phyloP scores from a whole-genome alignment of 2,888 invertebrate genomes.

The Sinelater perroti region DNA sequence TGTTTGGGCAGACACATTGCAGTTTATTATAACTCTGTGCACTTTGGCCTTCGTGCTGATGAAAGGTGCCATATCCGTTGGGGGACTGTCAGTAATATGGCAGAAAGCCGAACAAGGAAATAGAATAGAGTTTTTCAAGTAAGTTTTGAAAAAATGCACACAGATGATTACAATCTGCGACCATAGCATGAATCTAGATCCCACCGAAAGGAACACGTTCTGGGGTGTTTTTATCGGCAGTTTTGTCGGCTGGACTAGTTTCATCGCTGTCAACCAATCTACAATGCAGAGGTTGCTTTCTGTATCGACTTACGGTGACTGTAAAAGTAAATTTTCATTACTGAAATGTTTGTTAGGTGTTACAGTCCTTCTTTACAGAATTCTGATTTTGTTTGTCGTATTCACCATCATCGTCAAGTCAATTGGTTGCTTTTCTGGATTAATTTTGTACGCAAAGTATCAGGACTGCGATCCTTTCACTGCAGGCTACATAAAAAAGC shows the following conservation, averaged over 20 bases:
- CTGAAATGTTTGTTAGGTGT: neutral
- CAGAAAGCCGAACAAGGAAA: constrained; percentile 63
- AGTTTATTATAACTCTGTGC: constrained; percentile 45
- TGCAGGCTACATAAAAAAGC: constrained; percentile 64
- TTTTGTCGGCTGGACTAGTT: constrained; percentile 65
- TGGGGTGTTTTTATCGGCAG: constrained; percentile 67
- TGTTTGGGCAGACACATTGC: constrained; percentile 70
- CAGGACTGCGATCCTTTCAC: constrained; percentile 70
- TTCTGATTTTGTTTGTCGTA: neutral
- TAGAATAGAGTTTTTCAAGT: constrained; percentile 70
- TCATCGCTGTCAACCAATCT: constrained; percentile 66
- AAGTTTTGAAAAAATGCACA: too few species aligned
- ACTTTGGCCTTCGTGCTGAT: neutral
- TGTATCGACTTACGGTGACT: constrained; percentile 65
- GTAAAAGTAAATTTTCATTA: constrained; percentile 57
- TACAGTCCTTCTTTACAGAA: constrained; percentile 9
- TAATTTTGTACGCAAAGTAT: constrained; percentile 70
- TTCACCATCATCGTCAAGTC: constrained; percentile 15
- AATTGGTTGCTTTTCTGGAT: constrained; percentile 22
- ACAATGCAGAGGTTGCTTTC: constrained; percentile 68
- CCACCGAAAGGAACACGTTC: constrained; percentile 67
- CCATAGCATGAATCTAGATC: constrained; percentile 66
- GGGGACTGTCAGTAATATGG: constrained; percentile 68
- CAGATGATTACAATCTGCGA: neutral
- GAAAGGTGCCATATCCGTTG: constrained; percentile 43